A percentile compares a stretch with the other conserved stretches of the same genome.
phyloP scores from a whole-genome alignment of 2,113 vertebrate species.

The Mirza zaza region DNA sequence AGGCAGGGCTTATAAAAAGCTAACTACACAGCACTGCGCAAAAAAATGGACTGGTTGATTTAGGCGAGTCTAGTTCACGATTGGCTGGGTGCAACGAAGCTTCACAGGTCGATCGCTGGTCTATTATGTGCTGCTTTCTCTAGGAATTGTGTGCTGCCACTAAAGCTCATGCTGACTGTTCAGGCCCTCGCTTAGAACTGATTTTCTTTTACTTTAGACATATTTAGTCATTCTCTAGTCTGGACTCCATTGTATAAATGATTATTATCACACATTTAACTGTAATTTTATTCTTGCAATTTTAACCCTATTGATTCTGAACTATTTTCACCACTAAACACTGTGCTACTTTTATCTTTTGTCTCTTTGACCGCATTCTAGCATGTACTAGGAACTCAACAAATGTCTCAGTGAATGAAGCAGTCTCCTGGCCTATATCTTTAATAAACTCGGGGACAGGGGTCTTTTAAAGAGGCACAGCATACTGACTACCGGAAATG shows the following conservation, averaged over 20 bases:
- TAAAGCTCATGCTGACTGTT: neutral
- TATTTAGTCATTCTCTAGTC: neutral
- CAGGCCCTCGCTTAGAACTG: neutral
- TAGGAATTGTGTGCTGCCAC: slow-evolving; percentile 4
- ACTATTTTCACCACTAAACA: neutral
- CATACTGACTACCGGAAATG: neutral
- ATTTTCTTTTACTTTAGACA: neutral
- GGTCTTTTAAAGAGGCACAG: neutral
- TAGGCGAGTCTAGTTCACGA: neutral
- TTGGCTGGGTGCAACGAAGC: neutral
- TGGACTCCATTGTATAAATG: neutral
- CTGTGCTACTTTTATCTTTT: neutral
- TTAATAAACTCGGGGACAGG: neutral
- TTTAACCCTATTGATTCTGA: slow-evolving; percentile 22
- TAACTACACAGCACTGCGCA: neutral
- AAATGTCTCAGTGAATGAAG: neutral
- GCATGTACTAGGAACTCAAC: neutral
- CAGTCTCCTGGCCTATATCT: neutral
- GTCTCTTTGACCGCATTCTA: neutral
- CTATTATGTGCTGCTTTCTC: neutral
- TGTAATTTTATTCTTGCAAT: neutral
- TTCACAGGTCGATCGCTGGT: neutral
- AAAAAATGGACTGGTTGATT: neutral
- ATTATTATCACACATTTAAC: neutral
- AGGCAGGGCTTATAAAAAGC: neutral